A percentile compares a stretch with the other conserved stretches of the same genome.
Conservation (phyloP, 2,797 vertebrate species). For the Halcyon smyrnensis region DNA sequence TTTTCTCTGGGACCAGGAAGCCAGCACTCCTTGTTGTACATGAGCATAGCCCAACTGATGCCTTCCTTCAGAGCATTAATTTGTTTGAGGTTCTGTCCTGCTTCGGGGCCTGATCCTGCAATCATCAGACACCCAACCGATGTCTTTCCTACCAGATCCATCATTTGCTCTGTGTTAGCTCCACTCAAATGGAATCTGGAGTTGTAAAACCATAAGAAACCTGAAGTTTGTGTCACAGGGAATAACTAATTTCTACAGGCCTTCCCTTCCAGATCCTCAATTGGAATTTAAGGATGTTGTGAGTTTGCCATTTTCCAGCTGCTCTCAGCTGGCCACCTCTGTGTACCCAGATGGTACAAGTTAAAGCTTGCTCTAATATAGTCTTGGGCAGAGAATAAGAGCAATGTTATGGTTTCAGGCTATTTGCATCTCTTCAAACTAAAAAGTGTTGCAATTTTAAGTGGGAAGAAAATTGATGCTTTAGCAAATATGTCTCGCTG, state of each 20-base stretch:
- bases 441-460: neutral
- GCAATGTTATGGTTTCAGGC: neutral
- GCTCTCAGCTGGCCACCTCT: neutral
- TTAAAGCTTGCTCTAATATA: neutral
- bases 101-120: neutral
- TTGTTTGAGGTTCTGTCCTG: neutral
- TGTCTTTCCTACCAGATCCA: neutral
- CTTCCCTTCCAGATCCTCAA: neutral
- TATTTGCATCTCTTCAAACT: neutral
- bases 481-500: neutral
- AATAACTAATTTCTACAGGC: neutral
- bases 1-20: neutral
- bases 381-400: neutral
- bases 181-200: neutral
- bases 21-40: neutral
- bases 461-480: neutral
- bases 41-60: neutral
- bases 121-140: no score
- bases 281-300: neutral
- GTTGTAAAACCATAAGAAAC: neutral
- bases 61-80: neutral
- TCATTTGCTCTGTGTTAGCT: neutral
- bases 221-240: neutral
- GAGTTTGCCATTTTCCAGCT: neutral
- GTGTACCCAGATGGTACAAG: neutral